These are phyloP conservation scores for Otocyon megalotis DNA, from an alignment of 2,113 vertebrate species.

Conservation along the genomic window DNA sequence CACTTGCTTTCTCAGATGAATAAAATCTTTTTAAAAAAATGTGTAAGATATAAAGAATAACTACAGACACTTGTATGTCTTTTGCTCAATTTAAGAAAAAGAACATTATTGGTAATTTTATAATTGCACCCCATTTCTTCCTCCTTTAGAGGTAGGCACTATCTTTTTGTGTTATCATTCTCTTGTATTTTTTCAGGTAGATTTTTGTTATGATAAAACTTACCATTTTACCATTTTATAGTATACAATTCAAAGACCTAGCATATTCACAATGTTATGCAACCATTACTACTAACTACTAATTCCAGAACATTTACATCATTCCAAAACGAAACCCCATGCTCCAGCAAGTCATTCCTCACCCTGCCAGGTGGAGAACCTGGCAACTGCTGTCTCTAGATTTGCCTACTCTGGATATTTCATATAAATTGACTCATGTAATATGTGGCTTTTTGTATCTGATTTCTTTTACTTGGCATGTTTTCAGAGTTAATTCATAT, in stretches of 20 bases:
- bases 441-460: background rate
- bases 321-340: background rate
- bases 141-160: background rate
- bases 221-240: background rate
- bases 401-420: background rate
- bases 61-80: background rate
- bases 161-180: background rate
- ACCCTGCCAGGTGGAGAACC: background rate
- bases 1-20: background rate
- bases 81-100: slow-evolving; percentile 11
- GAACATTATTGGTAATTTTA: background rate
- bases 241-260: background rate
- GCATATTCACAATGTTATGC: background rate
- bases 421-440: background rate
- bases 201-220: background rate
- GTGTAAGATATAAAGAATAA: background rate
- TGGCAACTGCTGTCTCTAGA: background rate
- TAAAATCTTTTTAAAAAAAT: background rate
- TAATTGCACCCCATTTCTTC: background rate
- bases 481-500: background rate
- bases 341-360: background rate
- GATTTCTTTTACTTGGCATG: background rate
- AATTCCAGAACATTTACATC: background rate
- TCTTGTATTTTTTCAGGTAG: background rate
- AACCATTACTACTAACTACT: background rate